Base-by-base conservation (phyloP, 1,140 invertebrate genomes). In the Apocrypta bakeri region DNA sequence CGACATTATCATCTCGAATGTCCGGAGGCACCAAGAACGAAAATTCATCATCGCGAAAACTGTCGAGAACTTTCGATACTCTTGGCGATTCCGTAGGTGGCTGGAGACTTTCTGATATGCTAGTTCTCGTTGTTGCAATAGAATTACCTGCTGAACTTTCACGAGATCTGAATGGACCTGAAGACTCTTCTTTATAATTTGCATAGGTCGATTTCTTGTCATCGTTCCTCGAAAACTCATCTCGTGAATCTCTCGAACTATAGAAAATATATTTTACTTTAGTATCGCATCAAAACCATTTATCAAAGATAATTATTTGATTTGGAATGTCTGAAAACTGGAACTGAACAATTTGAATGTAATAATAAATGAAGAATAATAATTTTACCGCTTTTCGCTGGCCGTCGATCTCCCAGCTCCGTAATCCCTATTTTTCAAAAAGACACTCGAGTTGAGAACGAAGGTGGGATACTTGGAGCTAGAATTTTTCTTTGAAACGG, bases 381-480 rank as follows among this genome's bases (percentile, higher is more conserved):
- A n/a, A n/a, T n/a, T n/a, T n/a, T n/a, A 73, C 72, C 40, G 17
- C 6, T 37, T 48, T 24, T 71, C 21, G 33, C 27, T 12, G 33
- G 6, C 74, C 29, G 42, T 63, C 21, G 11, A n/a, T 27, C 72
- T 31, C 40, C 63, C 37, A 12, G 27, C 29, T 42, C 21, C 48
- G 6, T 40, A 64, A 25, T 80, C 56, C 14, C 68, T 64, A 73
- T 87, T 77, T n/a, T 79, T 71, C 0, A 88, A 40, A 37, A 88
- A 89, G 1, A 88, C 83, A 56, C 85, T 88, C 1, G 88, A 86
- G 64, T 85, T 87, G 29, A 88, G 85, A 3, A 85, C 76, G 29
- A 89, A 88, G 29, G 85, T 87, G 11, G 87, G 83, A 27, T 86
- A 71, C 21, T 85, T 84, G 12, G 69, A 40, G 25, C 73, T 85